These are phyloP conservation scores for Ditylenchus weischeri DNA, from an alignment of 2,888 invertebrate genomes.

Conservation along the genomic window DNA sequence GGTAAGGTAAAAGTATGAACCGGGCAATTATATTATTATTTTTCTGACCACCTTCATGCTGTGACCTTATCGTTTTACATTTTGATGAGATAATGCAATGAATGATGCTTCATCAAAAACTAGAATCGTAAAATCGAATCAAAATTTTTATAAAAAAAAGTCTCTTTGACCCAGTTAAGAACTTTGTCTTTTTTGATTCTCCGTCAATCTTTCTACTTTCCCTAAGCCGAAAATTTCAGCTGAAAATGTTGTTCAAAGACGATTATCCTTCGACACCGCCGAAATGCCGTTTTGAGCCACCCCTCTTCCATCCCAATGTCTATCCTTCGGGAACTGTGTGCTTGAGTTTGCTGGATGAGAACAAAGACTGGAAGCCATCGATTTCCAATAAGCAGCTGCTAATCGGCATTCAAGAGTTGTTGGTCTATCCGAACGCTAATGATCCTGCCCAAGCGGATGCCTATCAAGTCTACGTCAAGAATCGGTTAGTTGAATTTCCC, in stretches of 20 bases:
- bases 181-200: too few species aligned
- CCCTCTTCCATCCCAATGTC: conserved; percentile 96
- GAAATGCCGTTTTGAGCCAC: conserved; percentile 98
- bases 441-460: conserved; percentile 99
- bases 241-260: conserved; percentile 97
- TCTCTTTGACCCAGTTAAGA: too few species aligned
- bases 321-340: conserved; percentile 94
- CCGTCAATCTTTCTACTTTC: not conserved
- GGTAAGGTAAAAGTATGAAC: too few species aligned
- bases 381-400: conserved; percentile 97
- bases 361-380: conserved; percentile 71
- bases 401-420: conserved; percentile 83
- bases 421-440: conserved; percentile 95
- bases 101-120: too few species aligned
- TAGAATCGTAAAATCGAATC: too few species aligned
- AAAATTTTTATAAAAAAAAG: too few species aligned
- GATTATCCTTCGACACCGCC: conserved; percentile 98
- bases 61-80: too few species aligned
- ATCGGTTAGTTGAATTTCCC: conserved; percentile 34
- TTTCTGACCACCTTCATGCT: too few species aligned
- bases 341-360: conserved; percentile 69
- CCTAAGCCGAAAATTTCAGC: conserved; percentile 44
- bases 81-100: too few species aligned
- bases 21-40: too few species aligned
- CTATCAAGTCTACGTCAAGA: conserved; percentile 88